phyloP scores from a whole-genome alignment of 2,888 invertebrate species.

The Dorcus hopei region DNA sequence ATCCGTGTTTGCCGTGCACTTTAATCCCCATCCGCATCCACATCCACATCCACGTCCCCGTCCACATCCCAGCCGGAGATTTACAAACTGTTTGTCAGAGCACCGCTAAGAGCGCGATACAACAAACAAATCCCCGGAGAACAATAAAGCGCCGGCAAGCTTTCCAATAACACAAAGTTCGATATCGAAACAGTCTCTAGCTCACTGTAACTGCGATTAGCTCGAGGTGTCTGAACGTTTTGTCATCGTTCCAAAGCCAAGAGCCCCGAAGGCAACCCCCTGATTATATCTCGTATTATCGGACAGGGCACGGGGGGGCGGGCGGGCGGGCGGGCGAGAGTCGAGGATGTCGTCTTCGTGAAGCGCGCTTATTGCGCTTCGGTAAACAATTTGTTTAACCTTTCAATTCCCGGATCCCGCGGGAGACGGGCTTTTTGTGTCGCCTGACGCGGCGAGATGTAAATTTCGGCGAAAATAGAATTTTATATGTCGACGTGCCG shows the following conservation, averaged over 20 bases:
- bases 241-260: slow-evolving; percentile 1
- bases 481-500: too few relatives aligned
- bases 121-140: slow-evolving; percentile 8
- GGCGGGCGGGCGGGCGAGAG: too few relatives aligned
- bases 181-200: slow-evolving; percentile 1
- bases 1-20: too few relatives aligned
- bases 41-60: neutral
- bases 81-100: neutral
- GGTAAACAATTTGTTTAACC: slow-evolving; percentile 2
- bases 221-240: slow-evolving; percentile 3
- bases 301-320: too few relatives aligned
- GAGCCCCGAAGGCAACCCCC: neutral
- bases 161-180: slow-evolving; percentile 8
- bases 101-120: slow-evolving; percentile 2
- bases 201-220: neutral
- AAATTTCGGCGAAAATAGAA: too few relatives aligned
- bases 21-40: too few relatives aligned
- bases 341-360: too few relatives aligned
- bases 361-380: neutral
- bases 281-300: too few relatives aligned
- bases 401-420: neutral
- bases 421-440: neutral
- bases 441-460: neutral
- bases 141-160: slow-evolving; percentile 5
- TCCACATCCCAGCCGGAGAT: neutral